Evolutionary conservation across 2,113 vertebrate genomes (phyloP), one percentile per base, ranked within the genome.

Genomic region (Tinamus guttatus): DNA sequence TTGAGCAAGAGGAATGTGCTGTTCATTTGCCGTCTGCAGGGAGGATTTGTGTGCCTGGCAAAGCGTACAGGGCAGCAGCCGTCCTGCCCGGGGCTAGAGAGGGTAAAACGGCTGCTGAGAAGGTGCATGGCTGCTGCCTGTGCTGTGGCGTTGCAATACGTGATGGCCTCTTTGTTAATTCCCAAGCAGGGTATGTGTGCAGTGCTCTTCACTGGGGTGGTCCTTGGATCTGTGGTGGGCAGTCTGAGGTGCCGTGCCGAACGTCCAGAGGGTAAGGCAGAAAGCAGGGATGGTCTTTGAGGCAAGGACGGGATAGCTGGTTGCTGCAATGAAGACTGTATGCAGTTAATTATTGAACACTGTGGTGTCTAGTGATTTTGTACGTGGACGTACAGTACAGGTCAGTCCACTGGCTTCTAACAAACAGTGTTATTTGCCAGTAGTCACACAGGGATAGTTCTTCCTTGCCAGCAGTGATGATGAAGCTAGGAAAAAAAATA

Each of bases 281-380:
- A 67, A 82, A 36, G 3, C 16, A 41, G 38, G 16, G 30, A 32
- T 4, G 43, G 11, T 60, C 60, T 90, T 49, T 74, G 34, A 56
- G 30, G 17, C 41, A 54, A 8, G 64, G n/a, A 3, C 64, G 0
- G 0, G 73, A 6, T 47, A 51, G 30, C 1, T 0, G 32, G 13
- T 68, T 51, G 4, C 24, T 78, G 1, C 34, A 17, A 1, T 30
- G 41, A 75, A 64, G 27, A 34, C 52, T 45, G 6, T 68, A 7
- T 79, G 58, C 41, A 71, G 32, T 20, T 41, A 11, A 7, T 34
- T 21, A 25, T 1, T 18, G 76, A 90, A 6, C 38, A 18, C 28
- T 12, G 38, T 47, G 30, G 7, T n/a, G 7, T 60, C 24, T 7
- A 19, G 22, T 51, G 43, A 45, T 69, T 54, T 21, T 45, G 14